phyloP scores from a whole-genome alignment of 2,888 invertebrate genomes.

The Drosophila villosipedis region DNA sequence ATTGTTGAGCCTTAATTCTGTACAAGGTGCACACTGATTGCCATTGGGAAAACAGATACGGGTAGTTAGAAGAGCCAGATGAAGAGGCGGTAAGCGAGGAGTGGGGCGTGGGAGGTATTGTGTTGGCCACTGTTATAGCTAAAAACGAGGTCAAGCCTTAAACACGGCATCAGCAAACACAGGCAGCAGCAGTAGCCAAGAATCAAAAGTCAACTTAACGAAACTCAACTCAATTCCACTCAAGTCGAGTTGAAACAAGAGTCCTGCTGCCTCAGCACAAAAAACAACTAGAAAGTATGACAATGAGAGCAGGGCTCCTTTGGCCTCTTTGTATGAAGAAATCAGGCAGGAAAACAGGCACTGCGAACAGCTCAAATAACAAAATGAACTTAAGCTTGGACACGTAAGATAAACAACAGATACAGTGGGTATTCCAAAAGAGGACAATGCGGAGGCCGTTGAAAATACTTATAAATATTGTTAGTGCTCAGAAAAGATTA shows the following conservation, averaged over 20 bases:
- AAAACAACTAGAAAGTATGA: slow-evolving; percentile 18
- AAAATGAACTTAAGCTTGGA: slow-evolving; percentile 68
- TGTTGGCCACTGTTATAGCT: slow-evolving; percentile 20
- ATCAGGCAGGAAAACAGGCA: slow-evolving; percentile 41
- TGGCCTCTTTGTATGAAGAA: slow-evolving; percentile 19
- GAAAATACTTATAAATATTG: not conserved
- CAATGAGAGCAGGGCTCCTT: slow-evolving; percentile 10
- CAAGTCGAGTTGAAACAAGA: slow-evolving; percentile 29
- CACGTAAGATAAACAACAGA: slow-evolving; percentile 69
- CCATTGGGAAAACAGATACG: slow-evolving; percentile 36
- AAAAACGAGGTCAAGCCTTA: slow-evolving; percentile 64
- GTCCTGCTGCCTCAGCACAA: slow-evolving; percentile 44
- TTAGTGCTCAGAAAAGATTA: not conserved
- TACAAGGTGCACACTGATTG: slow-evolving; percentile 66
- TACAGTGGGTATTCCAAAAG: not conserved
- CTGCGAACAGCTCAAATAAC: slow-evolving; percentile 35
- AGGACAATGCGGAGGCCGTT: too few relatives aligned
- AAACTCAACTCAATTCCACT: slow-evolving; percentile 20
- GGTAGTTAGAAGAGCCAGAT: not conserved
- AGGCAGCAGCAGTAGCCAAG: slow-evolving; percentile 24
- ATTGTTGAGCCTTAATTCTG: slow-evolving; percentile 61
- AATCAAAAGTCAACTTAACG: slow-evolving; percentile 25
- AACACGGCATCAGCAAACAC: slow-evolving; percentile 60
- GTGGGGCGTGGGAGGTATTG: slow-evolving; percentile 1
- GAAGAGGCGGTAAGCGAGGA: not conserved